Base-by-base conservation (phyloP, 2,888 invertebrate species). In the Enchytraeus crypticus region DNA sequence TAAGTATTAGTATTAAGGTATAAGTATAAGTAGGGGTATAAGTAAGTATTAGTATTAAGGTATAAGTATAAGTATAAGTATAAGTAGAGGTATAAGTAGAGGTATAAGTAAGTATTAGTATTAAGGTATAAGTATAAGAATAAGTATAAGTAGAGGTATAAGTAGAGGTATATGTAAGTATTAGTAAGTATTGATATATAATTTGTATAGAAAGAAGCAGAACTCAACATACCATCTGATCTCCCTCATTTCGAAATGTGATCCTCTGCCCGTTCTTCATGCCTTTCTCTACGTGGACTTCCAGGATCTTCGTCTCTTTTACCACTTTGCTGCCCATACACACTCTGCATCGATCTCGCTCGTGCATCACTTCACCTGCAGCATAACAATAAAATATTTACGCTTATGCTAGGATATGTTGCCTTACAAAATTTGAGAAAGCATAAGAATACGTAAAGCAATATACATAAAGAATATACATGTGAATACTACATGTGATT, bases 241-340 rank as follows among this genome's bases (percentile, higher is more conserved):
- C 90, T 34, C 93, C 93, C 80, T 92, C 92, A 43, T 89, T 88
- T 68, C 87, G 82, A 76, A 92, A 91, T 71, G 84, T 84, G 65
- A 95, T 87, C 78, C 89, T 90, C 76, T 91, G 87, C 71, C 87
- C 86, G 73, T 92, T 88, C 65, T 84, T 84, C 88, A 91, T 91
- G 33, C 92, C 93, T 74, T 89, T 89, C 71, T 92, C 90, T 65
- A 96, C 85, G 75, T 88, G 86, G 11, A 93, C 89, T 77, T 92
- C 90, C 54, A 92, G 80, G 66, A 88, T 86, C 80, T 91, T 89
- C 23, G 86, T 86, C 77, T 91, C 88, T 73, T 87, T 87, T 63
- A 86, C 82, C 43, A 89, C 87, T 79, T 92, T 90, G 73, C 87
- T 87, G 23, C 93, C 93, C 72, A 84, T 84, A 78, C 95, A 95